Evolutionary conservation across 1,140 invertebrate genomes (phyloP).

Genomic region (Drosophila sulfurigaster): DNA sequence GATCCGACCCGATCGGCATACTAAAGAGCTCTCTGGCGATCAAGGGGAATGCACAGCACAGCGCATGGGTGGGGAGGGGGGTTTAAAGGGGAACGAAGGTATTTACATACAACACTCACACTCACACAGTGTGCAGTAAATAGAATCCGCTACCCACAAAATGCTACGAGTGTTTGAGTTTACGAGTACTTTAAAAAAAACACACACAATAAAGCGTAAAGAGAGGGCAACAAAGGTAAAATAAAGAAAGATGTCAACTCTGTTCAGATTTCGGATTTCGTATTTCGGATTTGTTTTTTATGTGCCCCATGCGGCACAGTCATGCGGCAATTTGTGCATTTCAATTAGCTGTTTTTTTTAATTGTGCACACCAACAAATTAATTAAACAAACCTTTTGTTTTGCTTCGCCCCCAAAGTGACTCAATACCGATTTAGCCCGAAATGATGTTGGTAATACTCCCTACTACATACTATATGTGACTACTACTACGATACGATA

Average conservation of each 20-base stretch:
- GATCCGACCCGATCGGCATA: conserved; percentile 43
- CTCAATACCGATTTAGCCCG: conserved; percentile 36
- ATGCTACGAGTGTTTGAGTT: conserved; percentile 17
- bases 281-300: conserved; percentile 48
- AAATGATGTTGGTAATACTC: conserved; percentile 29
- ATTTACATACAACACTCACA: not conserved
- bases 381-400: conserved; percentile 46
- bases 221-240: not conserved
- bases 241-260: conserved; percentile 26
- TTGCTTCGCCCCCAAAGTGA: conserved; percentile 24
- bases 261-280: conserved; percentile 14
- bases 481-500: not conserved
- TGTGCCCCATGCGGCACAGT: conserved; percentile 45
- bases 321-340: conserved; percentile 64
- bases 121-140: conserved; percentile 60
- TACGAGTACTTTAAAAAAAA: conserved; percentile 12
- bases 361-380: conserved; percentile 32
- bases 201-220: not conserved
- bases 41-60: conserved; percentile 2
- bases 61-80: not conserved
- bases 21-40: conserved; percentile 33
- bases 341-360: conserved; percentile 66
- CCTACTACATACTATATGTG: not conserved
- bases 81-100: not conserved
- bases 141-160: conserved; percentile 68